Conservation (phyloP, 2,888 invertebrate species). For the Agrochola macilenta region DNA sequence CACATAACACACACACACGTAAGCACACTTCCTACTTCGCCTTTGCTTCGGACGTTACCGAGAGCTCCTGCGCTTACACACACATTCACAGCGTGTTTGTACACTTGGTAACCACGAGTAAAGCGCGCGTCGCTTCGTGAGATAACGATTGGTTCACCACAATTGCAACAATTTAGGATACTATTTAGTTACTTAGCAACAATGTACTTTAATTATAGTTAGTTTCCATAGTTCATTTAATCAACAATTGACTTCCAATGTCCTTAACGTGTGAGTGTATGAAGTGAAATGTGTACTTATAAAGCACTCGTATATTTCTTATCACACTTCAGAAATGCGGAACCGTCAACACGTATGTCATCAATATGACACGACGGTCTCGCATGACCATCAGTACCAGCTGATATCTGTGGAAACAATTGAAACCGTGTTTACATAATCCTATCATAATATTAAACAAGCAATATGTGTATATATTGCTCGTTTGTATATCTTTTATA, state of each 20-base stretch:
- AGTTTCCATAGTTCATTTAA: background rate
- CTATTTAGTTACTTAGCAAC: background rate
- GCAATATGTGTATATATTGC: no score
- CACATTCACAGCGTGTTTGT: no score
- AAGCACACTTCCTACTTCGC: no score
- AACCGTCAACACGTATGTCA: constrained; percentile 17
- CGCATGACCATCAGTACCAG: constrained; percentile 3
- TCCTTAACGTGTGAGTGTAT: background rate
- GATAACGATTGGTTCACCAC: background rate
- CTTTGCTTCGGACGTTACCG: no score
- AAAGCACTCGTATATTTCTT: background rate
- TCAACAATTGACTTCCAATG: constrained; percentile 5
- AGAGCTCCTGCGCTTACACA: no score
- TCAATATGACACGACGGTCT: background rate
- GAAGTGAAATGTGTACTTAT: constrained; percentile 9
- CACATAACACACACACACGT: no score
- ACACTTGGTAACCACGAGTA: no score
- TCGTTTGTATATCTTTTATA: no score
- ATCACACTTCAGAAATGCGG: constrained; percentile 10
- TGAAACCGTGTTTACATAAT: constrained; percentile 4
- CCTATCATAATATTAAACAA: no score
- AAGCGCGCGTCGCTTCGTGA: no score
- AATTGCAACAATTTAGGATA: background rate
- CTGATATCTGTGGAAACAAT: constrained; percentile 32
- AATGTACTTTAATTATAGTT: background rate